Conservation (phyloP, 2,888 invertebrate species). For the Cyaniris semiargus region DNA sequence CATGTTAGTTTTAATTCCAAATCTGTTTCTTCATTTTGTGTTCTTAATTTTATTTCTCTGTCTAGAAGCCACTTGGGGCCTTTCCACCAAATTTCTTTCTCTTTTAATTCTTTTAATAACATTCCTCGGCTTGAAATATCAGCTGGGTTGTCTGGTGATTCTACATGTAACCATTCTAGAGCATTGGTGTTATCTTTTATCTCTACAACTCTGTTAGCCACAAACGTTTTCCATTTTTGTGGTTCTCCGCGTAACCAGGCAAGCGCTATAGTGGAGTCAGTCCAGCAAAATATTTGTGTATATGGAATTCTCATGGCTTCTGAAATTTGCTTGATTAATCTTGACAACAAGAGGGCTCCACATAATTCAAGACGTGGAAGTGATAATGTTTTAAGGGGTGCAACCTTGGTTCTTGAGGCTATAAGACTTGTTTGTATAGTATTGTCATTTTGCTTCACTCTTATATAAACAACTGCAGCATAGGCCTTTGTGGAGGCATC, state of each 20-base stretch:
- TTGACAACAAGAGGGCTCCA: too few relatives aligned
- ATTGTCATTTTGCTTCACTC: too few relatives aligned
- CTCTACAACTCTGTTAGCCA: slow-evolving; percentile 41
- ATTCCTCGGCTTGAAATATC: slow-evolving; percentile 42
- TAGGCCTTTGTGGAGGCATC: too few relatives aligned
- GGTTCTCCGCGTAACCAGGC: slow-evolving; percentile 36
- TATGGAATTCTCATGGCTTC: too few relatives aligned
- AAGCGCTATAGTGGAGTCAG: slow-evolving; percentile 31
- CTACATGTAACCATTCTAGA: slow-evolving; percentile 41
- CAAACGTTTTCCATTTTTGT: slow-evolving; percentile 41
- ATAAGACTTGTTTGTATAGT: too few relatives aligned
- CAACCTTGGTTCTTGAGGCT: too few relatives aligned
- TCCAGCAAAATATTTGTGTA: slow-evolving; percentile 35
- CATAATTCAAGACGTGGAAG: too few relatives aligned
- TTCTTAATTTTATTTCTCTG: slow-evolving; percentile 34
- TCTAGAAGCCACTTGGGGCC: slow-evolving; percentile 38
- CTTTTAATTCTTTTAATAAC: slow-evolving; percentile 34
- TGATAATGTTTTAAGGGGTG: too few relatives aligned
- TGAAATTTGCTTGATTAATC: too few relatives aligned
- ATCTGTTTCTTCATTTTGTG: slow-evolving; percentile 13
- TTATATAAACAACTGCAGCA: too few relatives aligned
- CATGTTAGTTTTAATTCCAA: not conserved
- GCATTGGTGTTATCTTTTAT: slow-evolving; percentile 36
- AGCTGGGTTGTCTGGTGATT: slow-evolving; percentile 42
- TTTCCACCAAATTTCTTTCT: too few relatives aligned